Conservation (phyloP, 2,113 vertebrate genomes). For the Otis tarda region DNA sequence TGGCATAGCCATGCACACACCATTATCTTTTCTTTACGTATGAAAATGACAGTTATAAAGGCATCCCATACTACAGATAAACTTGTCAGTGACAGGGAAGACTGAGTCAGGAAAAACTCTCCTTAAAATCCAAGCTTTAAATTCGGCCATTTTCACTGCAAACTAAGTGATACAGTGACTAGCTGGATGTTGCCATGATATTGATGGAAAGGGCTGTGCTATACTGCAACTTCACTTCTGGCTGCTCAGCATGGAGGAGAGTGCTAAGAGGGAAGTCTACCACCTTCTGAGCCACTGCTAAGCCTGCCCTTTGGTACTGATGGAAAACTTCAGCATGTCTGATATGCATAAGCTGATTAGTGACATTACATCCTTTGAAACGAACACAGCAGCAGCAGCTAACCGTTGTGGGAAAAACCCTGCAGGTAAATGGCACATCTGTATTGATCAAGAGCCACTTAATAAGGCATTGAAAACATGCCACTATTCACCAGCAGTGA, state of each 20-base stretch:
- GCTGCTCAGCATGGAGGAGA: background rate
- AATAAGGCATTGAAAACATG: slow-evolving; percentile 36
- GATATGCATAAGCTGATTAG: background rate
- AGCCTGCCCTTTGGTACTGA: background rate
- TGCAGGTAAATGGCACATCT: slow-evolving; percentile 45
- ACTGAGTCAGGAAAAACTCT: background rate
- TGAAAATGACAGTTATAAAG: background rate
- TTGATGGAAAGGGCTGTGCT: background rate
- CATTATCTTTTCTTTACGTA: background rate
- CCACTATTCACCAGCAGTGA: background rate
- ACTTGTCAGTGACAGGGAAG: background rate
- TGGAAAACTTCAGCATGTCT: background rate
- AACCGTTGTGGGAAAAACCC: background rate
- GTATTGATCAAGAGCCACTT: slow-evolving; percentile 31
- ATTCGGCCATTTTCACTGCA: background rate
- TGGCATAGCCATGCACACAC: background rate
- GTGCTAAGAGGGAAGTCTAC: background rate
- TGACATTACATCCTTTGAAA: background rate
- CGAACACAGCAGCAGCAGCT: background rate
- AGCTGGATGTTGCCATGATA: background rate
- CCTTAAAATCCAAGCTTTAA: background rate
- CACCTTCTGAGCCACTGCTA: background rate
- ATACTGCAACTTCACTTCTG: background rate
- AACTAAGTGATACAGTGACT: background rate
- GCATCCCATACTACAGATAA: background rate